A percentile compares a stretch with the other conserved stretches of the same genome.
These are phyloP conservation scores for Eupeodes latifasciatus DNA, from an alignment of 2,888 invertebrate species.

Conservation along the genomic window DNA sequence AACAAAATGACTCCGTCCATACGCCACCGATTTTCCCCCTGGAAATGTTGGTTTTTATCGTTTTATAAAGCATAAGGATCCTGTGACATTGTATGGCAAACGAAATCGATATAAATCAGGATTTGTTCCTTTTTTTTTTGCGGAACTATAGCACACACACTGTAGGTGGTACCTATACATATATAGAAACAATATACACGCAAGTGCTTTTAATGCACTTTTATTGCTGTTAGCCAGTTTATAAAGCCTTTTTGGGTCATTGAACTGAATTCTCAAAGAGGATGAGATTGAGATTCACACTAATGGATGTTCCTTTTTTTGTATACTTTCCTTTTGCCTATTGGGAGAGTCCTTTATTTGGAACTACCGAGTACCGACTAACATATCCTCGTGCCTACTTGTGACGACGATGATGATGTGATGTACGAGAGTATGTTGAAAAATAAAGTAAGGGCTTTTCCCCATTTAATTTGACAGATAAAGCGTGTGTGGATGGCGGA, in stretches of 20 bases:
- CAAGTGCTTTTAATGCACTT: conserved; percentile 26
- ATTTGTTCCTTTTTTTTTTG: conserved; percentile 34
- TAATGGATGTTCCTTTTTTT: conserved; percentile 32
- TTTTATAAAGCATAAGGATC: neutral
- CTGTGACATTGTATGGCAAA: conserved; percentile 1
- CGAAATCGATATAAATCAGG: conserved; percentile 59
- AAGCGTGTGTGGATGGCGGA: neutral
- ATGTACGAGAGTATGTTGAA: neutral
- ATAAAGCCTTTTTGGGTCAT: conserved; percentile 28
- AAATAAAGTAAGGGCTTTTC: neutral
- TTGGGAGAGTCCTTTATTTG: neutral
- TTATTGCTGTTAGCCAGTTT: conserved; percentile 30
- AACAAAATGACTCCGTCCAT: neutral
- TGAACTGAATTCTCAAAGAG: conserved; percentile 25
- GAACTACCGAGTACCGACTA: neutral
- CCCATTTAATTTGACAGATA: conserved; percentile 19
- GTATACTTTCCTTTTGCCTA: neutral
- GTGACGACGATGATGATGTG: neutral
- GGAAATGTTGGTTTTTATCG: too few relatives aligned
- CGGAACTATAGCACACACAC: neutral
- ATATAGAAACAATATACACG: neutral
- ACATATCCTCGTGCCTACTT: neutral
- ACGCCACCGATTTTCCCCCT: neutral
- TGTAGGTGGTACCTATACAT: neutral
- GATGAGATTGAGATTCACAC: conserved; percentile 24